Base-by-base conservation (phyloP, 2,113 vertebrate species). In the Pampusana beccarii region DNA sequence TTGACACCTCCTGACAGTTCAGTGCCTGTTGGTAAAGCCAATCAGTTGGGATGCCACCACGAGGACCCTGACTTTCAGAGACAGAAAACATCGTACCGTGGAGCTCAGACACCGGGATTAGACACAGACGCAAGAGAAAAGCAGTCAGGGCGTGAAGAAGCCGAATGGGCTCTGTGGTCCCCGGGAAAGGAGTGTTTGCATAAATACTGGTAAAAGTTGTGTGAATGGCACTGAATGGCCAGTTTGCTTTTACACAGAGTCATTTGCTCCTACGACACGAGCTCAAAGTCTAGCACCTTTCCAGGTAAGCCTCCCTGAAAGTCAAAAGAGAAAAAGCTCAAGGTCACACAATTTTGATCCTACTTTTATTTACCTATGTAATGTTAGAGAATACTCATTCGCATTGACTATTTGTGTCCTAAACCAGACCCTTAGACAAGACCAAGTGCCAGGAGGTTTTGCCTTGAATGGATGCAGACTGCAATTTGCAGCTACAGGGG, bases 31-130 rank as follows among this genome's bases (percentile, higher is more conserved):
- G 44, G 51, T 79, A 80, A 79, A 95, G 64, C 56, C 28, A 62
- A 65, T 53, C 60, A 31, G 33, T 3, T 24, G 44, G 66, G 74
- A 90, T 51, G 81, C 51, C 93, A 84, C n/a, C 16, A 36, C 0
- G 0, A 91, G 62, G 38, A 57, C 36, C 94, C 61, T 96, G 90
- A 95, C 79, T 92, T 94, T 80, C 84, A 88, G 65, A 88, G 80
- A 42, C 67, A 79, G 57, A 48, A 91, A 77, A 54, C 18, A 26
- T 65, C 6, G 1, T 15, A 4, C 8, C 9, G 33, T 4, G 69
- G 48, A 48, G 80, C 34, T 70, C 69, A 51, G n/a, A 18, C n/a
- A 73, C 28, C 56, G 44, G 50, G 62, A 65, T 71, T 44, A 80
- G 42, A 79, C 48, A 65, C 25, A 53, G 56, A 16, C 13, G 36